Base-by-base conservation (phyloP, 2,888 invertebrate species). In the Athripsodes cinereus region DNA sequence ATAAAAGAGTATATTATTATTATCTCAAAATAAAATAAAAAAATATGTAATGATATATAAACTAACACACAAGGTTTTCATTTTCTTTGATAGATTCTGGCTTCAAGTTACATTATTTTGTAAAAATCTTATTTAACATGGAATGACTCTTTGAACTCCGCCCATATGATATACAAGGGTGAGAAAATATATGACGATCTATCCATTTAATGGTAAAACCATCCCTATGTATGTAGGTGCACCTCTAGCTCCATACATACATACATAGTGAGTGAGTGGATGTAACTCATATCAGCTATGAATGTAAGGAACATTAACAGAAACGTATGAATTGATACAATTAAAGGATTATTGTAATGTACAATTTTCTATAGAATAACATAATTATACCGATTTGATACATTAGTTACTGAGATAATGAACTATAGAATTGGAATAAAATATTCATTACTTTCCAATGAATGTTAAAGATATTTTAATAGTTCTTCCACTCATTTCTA, bases 111-210 rank as follows among this genome's bases (percentile, higher is more conserved):
- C n/a, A n/a, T n/a, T n/a, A n/a, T n/a, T n/a, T n/a, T n/a, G n/a
- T n/a, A n/a, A n/a, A n/a, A n/a, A n/a, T n/a, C n/a, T n/a, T n/a
- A n/a, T n/a, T n/a, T n/a, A n/a, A n/a, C n/a, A n/a, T 48, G 48
- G 48, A 48, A 48, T 10, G 20, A 8, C 21, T 5, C 6, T 21
- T 3, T 6, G 3, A 20, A 5, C 21, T 48, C 48, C 48, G 48
- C 48, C 48, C 48, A 19, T 19, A 20, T 48, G 21, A 48, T 48
- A 48, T 16, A 46, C 21, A 16, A 52, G 47, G 56, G 56, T 26
- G 46, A 19, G 52, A 46, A 57, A 22, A 57, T 50, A 21, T 51
- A 57, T 34, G 34, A 50, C 48, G 31, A 57, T n/a, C 57, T 18
- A 8, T 40, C 40, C 13, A 40, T 40, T 40, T 40, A 3, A 40